phyloP scores from a whole-genome alignment of 2,888 invertebrate species.

The Heliconius erato region DNA sequence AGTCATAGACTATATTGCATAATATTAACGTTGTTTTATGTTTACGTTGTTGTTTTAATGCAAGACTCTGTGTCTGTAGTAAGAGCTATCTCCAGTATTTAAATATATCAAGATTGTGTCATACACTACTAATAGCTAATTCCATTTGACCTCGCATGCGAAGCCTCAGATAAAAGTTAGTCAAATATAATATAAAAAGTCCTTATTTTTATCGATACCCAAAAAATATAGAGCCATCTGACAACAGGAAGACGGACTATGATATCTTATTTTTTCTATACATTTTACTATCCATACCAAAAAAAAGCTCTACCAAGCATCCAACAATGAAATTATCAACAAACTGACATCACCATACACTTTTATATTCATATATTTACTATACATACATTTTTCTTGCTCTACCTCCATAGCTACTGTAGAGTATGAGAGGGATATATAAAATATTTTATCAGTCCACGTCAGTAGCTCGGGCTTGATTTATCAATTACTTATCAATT shows the following conservation, averaged over 20 bases:
- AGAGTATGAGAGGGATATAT: slow-evolving; percentile 50
- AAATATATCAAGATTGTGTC: too few species aligned
- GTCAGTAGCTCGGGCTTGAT: slow-evolving; percentile 66
- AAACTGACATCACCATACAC: slow-evolving; percentile 42
- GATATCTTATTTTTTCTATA: neutral
- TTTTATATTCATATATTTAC: neutral
- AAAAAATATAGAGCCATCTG: neutral
- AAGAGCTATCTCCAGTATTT: too few species aligned
- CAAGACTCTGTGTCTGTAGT: too few species aligned
- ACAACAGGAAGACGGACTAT: slow-evolving; percentile 8
- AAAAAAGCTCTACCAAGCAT: neutral
- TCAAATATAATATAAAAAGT: neutral
- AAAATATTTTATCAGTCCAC: slow-evolving; percentile 56
- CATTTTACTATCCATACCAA: neutral
- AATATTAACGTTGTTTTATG: too few species aligned
- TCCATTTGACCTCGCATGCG: too few species aligned
- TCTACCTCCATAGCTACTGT: slow-evolving; percentile 34
- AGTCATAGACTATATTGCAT: too few species aligned
- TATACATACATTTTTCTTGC: slow-evolving; percentile 29
- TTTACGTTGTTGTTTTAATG: too few species aligned
- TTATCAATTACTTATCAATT: slow-evolving; percentile 69
- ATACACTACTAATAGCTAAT: too few species aligned
- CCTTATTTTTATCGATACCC: neutral
- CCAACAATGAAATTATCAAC: slow-evolving; percentile 34
- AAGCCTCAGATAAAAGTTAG: too few species aligned